These are phyloP conservation scores for Hyperoplus lanceolatus DNA, from an alignment of 2,797 vertebrate species.

Conservation along the genomic window DNA sequence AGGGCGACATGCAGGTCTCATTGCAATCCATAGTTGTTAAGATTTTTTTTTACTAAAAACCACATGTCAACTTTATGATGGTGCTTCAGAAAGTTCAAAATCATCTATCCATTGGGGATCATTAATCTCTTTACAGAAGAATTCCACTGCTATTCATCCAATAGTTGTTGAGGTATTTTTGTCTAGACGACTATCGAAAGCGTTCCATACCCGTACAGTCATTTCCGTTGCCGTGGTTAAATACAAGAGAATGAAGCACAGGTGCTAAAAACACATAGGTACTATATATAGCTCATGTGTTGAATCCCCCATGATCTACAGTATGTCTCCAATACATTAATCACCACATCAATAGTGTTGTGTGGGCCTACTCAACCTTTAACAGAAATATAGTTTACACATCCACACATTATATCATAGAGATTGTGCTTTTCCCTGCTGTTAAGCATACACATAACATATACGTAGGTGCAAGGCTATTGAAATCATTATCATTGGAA, in stretches of 20 bases:
- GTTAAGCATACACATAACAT: background rate
- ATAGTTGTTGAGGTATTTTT: background rate
- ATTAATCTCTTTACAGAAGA: background rate
- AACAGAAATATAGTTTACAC: background rate
- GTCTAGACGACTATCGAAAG: background rate
- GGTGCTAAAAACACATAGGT: background rate
- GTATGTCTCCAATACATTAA: background rate
- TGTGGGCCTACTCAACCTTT: background rate
- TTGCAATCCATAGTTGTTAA: background rate
- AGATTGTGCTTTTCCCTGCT: background rate
- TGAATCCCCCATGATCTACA: background rate
- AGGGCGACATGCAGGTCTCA: background rate
- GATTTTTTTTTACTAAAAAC: background rate
- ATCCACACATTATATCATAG: background rate
- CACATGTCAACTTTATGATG: background rate
- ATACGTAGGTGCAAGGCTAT: no score
- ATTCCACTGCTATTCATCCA: background rate
- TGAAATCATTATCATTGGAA: no score
- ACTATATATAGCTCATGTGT: background rate
- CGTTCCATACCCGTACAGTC: background rate
- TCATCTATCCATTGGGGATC: background rate
- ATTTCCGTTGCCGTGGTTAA: background rate
- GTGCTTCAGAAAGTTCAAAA: background rate
- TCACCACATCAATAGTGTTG: background rate
- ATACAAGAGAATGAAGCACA: background rate